phyloP scores from a whole-genome alignment of 2,888 invertebrate species.

The Latrodectus elegans region DNA sequence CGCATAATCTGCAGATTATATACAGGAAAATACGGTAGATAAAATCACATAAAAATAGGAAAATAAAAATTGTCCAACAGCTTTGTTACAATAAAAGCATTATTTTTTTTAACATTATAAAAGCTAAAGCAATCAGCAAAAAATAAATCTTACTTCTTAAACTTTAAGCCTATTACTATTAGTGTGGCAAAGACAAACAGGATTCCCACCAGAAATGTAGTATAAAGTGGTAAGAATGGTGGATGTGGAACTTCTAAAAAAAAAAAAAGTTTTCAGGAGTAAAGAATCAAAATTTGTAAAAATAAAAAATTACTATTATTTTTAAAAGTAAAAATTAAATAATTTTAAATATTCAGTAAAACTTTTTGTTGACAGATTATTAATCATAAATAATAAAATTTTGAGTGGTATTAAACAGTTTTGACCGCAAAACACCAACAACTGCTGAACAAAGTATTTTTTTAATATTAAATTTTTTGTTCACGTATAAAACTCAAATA shows the following conservation, averaged over 20 bases:
- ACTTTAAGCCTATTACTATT: slow-evolving; percentile 52
- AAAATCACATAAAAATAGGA: background rate
- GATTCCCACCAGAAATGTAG: slow-evolving; percentile 62
- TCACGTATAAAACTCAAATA: no score
- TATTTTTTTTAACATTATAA: background rate
- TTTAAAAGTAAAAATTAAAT: no score
- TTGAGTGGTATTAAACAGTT: no score
- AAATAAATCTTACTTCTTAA: slow-evolving; percentile 54
- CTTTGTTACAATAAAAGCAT: background rate
- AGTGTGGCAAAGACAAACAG: slow-evolving; percentile 58
- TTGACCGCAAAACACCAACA: no score
- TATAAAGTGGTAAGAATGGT: slow-evolving; percentile 51
- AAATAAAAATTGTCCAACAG: background rate
- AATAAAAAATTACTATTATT: no score
- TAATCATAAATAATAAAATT: no score
- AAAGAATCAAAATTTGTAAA: no score
- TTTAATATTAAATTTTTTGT: no score
- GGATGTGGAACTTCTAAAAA: slow-evolving; percentile 58
- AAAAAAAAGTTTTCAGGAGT: no score
- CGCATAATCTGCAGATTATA: background rate
- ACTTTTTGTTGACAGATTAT: no score
- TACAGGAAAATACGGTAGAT: background rate
- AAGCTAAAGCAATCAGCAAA: background rate
- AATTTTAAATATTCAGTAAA: no score
- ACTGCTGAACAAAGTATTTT: no score